Percentiles rank a stretch among this genome's conserved stretches.
Evolutionary conservation across 2,888 invertebrate species (phyloP).

Genomic region (Mycalesis mineus): DNA sequence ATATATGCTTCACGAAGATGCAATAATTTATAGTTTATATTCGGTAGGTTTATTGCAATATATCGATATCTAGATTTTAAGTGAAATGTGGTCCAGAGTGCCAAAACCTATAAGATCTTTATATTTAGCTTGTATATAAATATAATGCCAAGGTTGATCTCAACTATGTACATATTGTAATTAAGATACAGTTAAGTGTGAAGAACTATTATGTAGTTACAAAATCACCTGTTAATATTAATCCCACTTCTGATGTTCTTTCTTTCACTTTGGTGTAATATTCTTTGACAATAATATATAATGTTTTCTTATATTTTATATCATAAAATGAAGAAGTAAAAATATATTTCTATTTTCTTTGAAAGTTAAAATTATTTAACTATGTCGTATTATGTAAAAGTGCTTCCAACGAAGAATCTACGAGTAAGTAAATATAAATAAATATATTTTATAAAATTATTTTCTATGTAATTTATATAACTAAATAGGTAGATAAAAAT

Average conservation of each 20-base stretch:
- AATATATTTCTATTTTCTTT: not conserved
- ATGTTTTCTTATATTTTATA: no score
- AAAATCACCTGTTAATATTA: not conserved
- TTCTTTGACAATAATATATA: not conserved
- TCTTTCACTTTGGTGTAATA: no score
- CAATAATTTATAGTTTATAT: slow-evolving; percentile 35
- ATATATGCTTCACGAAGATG: slow-evolving; percentile 30
- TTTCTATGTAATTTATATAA: not conserved
- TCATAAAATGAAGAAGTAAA: not conserved
- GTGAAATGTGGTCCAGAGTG: slow-evolving; percentile 68
- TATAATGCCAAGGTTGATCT: slow-evolving; percentile 64
- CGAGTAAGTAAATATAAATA: not conserved
- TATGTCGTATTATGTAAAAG: not conserved
- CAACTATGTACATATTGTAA: slow-evolving; percentile 65
- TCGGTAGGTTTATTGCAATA: slow-evolving; percentile 12
- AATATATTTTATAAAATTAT: not conserved
- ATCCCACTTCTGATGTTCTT: not conserved
- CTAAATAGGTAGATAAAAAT: not conserved
- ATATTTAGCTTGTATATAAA: slow-evolving; percentile 40
- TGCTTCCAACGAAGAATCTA: slow-evolving; percentile 11
- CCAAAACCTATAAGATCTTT: slow-evolving; percentile 74
- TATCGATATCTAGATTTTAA: slow-evolving; percentile 30
- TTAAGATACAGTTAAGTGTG: slow-evolving; percentile 31
- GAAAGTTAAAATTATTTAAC: no score
- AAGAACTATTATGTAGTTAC: not conserved